A percentile compares a stretch with the other conserved stretches of the same genome.
Evolutionary conservation across 2,113 vertebrate species (phyloP).

Genomic region (Myanophis thanlyinensis): DNA sequence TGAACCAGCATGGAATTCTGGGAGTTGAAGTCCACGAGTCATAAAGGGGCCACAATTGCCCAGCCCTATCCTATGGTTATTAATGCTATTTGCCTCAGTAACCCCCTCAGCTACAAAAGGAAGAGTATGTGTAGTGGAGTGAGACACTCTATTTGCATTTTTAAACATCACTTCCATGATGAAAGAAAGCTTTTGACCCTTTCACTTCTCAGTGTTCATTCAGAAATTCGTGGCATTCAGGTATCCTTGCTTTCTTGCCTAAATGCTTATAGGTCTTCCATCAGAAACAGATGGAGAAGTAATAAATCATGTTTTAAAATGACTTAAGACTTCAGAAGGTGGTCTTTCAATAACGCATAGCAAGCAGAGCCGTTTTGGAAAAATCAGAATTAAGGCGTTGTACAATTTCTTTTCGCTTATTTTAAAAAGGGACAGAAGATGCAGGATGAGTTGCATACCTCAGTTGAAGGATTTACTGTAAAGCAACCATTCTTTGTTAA

Average conservation of each 20-base stretch:
- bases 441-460: background rate
- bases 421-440: background rate
- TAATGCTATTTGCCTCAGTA: slow-evolving; percentile 3
- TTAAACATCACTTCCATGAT: background rate
- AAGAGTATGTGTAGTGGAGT: background rate
- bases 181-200: background rate
- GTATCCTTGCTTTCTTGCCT: background rate
- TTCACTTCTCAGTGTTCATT: background rate
- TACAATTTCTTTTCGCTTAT: background rate
- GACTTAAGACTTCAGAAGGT: background rate
- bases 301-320: background rate
- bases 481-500: too few species aligned
- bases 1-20: too few species aligned
- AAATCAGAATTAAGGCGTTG: background rate
- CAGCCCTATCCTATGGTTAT: slow-evolving; percentile 18
- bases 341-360: background rate
- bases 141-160: background rate
- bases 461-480: too few species aligned
- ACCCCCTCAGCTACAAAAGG: accelerated
- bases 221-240: background rate
- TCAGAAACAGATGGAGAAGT: background rate
- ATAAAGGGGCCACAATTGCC: too few species aligned
- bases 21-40: too few species aligned
- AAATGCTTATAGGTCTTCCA: background rate
- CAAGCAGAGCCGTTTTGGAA: background rate